A percentile compares a stretch with the other conserved stretches of the same genome.
phyloP scores from a whole-genome alignment of 1,140 invertebrate species.

The Drosophila mayri region DNA sequence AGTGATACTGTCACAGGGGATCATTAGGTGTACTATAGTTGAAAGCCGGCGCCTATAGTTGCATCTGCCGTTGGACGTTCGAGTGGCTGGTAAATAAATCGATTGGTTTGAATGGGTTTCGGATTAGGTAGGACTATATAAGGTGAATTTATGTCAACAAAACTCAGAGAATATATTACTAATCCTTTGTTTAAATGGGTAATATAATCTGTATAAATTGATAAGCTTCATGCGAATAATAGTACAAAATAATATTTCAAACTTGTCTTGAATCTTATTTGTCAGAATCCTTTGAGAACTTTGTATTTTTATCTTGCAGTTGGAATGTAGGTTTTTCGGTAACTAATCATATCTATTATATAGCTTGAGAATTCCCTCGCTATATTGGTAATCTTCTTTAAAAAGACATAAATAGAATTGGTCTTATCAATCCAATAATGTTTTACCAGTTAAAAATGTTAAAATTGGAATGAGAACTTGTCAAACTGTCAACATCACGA shows the following conservation, averaged over 20 bases:
- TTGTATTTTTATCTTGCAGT: neutral
- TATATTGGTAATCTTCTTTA: neutral
- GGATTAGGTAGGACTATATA: constrained; percentile 15
- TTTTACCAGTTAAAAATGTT: neutral
- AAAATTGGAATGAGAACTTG: neutral
- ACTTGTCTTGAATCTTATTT: neutral
- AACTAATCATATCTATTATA: neutral
- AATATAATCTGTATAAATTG: neutral
- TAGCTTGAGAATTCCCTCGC: neutral
- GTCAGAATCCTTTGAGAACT: too few relatives aligned
- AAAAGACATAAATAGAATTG: neutral
- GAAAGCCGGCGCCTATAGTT: constrained; percentile 30
- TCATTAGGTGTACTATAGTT: constrained; percentile 46
- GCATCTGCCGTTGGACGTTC: constrained; percentile 15
- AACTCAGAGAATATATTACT: neutral
- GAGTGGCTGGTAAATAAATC: constrained; percentile 56
- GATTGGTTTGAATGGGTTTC: neutral
- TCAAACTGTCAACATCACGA: neutral
- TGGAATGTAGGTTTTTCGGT: neutral
- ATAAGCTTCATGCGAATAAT: neutral
- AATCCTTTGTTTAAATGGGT: neutral
- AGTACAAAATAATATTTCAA: too few relatives aligned
- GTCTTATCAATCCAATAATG: neutral
- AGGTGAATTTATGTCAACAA: constrained; percentile 4
- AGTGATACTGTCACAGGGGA: constrained; percentile 8